Conservation (phyloP, 2,113 vertebrate species). For the Corythornis cristatus region DNA sequence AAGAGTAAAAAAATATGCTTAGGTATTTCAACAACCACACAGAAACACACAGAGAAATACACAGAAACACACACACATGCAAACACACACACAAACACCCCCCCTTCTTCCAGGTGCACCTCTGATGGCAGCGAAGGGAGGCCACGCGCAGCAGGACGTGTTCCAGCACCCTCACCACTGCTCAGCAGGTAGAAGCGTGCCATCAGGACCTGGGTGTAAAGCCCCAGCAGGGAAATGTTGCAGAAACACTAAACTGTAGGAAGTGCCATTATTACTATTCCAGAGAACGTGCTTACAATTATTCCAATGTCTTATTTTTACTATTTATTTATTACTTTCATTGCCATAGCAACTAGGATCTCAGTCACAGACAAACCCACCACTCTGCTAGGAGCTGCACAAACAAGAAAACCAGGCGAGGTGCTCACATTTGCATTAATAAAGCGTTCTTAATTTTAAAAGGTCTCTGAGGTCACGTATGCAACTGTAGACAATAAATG, state of each 20-base stretch:
- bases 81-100: neutral
- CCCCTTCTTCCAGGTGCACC: neutral
- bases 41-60: neutral
- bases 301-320: constrained; percentile 28
- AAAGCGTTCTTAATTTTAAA: constrained; percentile 34
- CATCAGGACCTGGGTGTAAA: neutral
- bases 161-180: neutral
- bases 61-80: neutral
- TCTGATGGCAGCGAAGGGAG: neutral
- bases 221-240: neutral
- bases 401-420: neutral
- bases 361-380: neutral
- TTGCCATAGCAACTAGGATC: constrained; percentile 51
- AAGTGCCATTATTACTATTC: neutral
- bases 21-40: neutral
- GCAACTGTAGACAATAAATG: neutral
- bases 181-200: fast-evolving
- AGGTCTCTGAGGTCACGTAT: neutral
- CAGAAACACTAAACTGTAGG: neutral
- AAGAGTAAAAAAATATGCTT: neutral
- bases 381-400: neutral
- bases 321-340: constrained; percentile 60
- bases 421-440: neutral
- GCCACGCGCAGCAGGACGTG: neutral
- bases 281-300: neutral